Conservation (phyloP, 2,888 invertebrate species). For the Cotesia congregata region DNA sequence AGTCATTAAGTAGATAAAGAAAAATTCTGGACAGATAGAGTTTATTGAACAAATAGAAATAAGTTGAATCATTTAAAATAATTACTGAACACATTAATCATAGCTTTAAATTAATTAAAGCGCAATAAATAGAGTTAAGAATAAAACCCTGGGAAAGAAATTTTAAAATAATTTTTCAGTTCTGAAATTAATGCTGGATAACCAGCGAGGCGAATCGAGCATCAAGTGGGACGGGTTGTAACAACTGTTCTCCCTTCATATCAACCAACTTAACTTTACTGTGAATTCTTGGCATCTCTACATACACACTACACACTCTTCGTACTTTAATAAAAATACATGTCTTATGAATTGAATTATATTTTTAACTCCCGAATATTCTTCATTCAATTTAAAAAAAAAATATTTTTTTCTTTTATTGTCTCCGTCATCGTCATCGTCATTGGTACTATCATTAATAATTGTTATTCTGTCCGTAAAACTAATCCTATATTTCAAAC, state of each 20-base stretch:
- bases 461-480: neutral
- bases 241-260: conserved; percentile 38
- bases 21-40: neutral
- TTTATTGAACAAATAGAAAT: neutral
- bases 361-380: neutral
- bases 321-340: conserved; percentile 1
- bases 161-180: neutral
- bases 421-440: neutral
- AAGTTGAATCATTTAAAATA: neutral
- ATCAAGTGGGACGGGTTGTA: conserved; percentile 57
- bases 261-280: neutral
- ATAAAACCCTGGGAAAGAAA: neutral
- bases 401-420: neutral
- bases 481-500: neutral
- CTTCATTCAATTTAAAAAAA: neutral
- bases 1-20: conserved; percentile 1
- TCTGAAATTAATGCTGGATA: conserved; percentile 46
- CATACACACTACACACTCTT: conserved; percentile 20
- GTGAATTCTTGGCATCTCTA: conserved; percentile 40
- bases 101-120: neutral
- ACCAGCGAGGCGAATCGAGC: conserved; percentile 57
- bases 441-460: neutral
- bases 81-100: neutral
- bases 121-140: neutral
- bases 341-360: conserved; percentile 11